Base-by-base conservation (phyloP, 2,888 invertebrate species). In the Neoscelio sp. region DNA sequence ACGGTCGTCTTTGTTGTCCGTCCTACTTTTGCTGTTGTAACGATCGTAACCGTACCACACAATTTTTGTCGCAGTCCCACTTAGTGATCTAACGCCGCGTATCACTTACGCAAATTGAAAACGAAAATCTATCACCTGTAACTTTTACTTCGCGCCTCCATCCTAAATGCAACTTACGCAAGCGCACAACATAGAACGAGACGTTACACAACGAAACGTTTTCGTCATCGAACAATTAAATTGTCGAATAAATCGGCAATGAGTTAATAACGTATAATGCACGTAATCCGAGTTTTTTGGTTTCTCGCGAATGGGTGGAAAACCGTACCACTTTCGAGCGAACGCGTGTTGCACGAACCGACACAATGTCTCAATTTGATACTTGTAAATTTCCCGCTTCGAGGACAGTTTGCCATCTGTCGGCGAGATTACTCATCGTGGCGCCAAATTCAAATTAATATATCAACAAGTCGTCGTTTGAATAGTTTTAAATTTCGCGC, bases 201-300 rank as follows among this genome's bases (percentile, higher is more conserved):
- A 44, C 28, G 56, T 76, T 76, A 44, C 76, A 48, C 76, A 76
- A 76, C 76, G 40, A 7, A 38, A 20, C 62, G 64, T 76, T 76
- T 76, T 76, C 76, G 56, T 76, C 76, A 64, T 70, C 64, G 76
- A 70, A 76, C 64, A 76, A 76, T 77, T 77, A 70, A 77, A 77
- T 65, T 77, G 77, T 77, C 77, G 77, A 77, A 77, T 77, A 77
- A 71, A 77, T 77, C 77, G 77, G 70, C 58, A 70, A 71, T 65
- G 77, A 60, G 58, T 71, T 77, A 77, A 77, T 77, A 70, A 64
- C 70, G 65, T 44, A 54, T 65, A 77, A 77, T 58, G 42, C 70
- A 64, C 64, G 64, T 64, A 76, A 76, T 68, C 76, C 26, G 33
- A 3, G n/a, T 56, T 60, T 42, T 64, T 64, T 70, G 56, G n/a